Evolutionary conservation across 2,888 invertebrate species (phyloP), one percentile per base, ranked within the genome.

Genomic region (Lymantria monacha): DNA sequence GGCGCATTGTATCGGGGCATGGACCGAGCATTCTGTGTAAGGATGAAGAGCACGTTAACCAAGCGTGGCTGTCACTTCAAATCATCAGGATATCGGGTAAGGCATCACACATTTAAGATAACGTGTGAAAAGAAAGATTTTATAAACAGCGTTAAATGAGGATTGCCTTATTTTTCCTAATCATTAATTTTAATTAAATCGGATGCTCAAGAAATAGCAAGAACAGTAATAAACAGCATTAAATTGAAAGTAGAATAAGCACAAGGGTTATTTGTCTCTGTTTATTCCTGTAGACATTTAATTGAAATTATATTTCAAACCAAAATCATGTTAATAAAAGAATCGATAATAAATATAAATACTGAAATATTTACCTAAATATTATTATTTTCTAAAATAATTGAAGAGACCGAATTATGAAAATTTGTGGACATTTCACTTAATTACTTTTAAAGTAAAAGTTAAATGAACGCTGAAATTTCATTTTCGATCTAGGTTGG

Each of bases 11-110:
- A 95, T 88, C 95, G 96, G 79, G 97, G 97, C 38, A 94, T 96
- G 88, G 97, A 98, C 74, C 91, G 98, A 74, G 97, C 97, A 42
- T 98, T 98, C 88, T 99, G 98, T 87, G 93, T 99, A 45, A 93
- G 99, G 64, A 99, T 99, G 98, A 99, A 99, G 84, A 99, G 99
- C 49, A 99, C 99, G 0, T 92, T 99, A 57, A 98, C 99, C 46
- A 99, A 99, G 90, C 93, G 99, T 74, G 99, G 99, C 54, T 99
- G 98, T 81, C 98, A 98, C 85, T 98, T 98, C 88, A 98, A 98
- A 87, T 97, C 97, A 38, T 98, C 97, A 61, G 98, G 98, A 84
- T 98, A 97, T 87, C 94, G 98, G 94, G 98, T 98, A 93, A 95
- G 96, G 53, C 57, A 57, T 22, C 12, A 12, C 40, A 38, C 1